Evolutionary conservation across 2,888 invertebrate species (phyloP), one percentile per base, ranked within the genome.

Genomic region (Aethes cnicana): DNA sequence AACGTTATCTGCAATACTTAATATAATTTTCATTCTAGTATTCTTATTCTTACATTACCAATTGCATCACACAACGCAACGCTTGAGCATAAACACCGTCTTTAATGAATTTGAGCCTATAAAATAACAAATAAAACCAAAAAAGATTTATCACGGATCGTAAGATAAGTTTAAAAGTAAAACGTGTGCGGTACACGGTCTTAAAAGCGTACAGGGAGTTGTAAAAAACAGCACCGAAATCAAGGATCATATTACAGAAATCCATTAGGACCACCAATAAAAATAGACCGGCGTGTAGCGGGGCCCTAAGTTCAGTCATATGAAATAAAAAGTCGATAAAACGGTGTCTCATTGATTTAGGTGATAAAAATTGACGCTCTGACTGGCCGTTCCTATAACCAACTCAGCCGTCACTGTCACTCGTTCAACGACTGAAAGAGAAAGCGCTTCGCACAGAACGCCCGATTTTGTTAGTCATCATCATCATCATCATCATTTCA

Each of bases 221-320:
- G 69, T 74, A 78, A 84, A 85, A 86, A 82, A 81, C 69, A 75
- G 77, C 73, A 80, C 66, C 67, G 59, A 80, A 82, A 72, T 77
- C 70, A 77, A 80, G 79, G 85, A 87, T 88, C 86, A 77, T 74
- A 82, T 88, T 87, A 87, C 88, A 69, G 69, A 87, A 87, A 82
- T 86, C 87, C 88, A 88, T 88, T 88, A 88, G 81, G 71, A 75
- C 64, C 69, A 70, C 71, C 73, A 81, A 86, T 87, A 87, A 85
- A 88, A 87, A 87, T 88, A 87, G 84, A 84, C 66, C 62, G 62
- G 65, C 68, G 61, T 63, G 61, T 59, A 57, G 59, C 57, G 57
- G 57, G 63, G 65, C 63, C 64, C 69, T 73, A 81, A 80, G 84
- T 79, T 81, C 79, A 81, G 76, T 77, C 78, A 83, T 79, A 76